Evolutionary conservation across 2,797 vertebrate genomes (phyloP).

Genomic region (Chloroceryle inda): DNA sequence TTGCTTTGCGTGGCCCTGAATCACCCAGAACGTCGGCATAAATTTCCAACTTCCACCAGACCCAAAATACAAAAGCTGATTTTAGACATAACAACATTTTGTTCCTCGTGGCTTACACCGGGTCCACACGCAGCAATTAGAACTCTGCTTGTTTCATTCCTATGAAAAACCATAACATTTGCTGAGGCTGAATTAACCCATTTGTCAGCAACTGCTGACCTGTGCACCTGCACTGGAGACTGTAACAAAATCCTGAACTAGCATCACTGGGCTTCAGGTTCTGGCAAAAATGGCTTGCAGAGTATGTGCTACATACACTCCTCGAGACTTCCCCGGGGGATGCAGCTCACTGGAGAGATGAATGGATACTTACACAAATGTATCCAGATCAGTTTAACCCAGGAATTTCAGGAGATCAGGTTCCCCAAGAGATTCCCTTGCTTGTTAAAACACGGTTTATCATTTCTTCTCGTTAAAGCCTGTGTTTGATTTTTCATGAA

Average conservation of each 20-base stretch:
- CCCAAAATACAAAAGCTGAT: not conserved
- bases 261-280: not conserved
- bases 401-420: not conserved
- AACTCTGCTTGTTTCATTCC: not conserved
- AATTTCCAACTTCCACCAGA: not conserved
- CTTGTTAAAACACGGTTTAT: not conserved
- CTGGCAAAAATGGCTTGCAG: not conserved
- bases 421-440: not conserved
- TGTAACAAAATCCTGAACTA: constrained; percentile 47
- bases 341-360: not conserved
- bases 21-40: not conserved
- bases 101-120: not conserved
- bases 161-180: not conserved
- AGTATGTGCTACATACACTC: not conserved
- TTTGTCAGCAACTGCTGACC: constrained; percentile 37
- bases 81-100: not conserved
- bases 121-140: not conserved
- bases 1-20: not conserved
- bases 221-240: not conserved
- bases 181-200: not conserved
- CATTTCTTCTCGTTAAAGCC: not conserved
- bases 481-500: not conserved
- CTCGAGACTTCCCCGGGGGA: not conserved
- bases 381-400: not conserved
- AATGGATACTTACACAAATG: not conserved